phyloP scores from a whole-genome alignment of 2,888 invertebrate genomes.

The Cyrtodaria siliqua region DNA sequence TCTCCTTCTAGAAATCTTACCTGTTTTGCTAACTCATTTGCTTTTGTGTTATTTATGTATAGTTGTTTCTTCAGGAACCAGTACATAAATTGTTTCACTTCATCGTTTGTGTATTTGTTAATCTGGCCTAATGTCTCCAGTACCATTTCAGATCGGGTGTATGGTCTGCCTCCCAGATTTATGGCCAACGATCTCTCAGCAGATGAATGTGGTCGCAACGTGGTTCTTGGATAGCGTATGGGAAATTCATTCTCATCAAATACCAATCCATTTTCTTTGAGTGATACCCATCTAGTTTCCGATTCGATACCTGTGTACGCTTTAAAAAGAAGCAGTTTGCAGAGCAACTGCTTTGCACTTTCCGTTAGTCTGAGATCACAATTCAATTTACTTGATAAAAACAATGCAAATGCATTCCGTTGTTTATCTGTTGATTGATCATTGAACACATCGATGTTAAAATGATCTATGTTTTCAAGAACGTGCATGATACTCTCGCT shows the following conservation, averaged over 20 bases:
- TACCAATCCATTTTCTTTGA: background rate
- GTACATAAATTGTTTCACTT: conserved; percentile 1
- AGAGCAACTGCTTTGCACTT: too few species aligned
- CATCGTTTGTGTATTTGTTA: background rate
- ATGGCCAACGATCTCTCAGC: background rate
- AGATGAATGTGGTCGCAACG: too few species aligned
- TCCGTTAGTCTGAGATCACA: too few species aligned
- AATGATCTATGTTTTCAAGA: too few species aligned
- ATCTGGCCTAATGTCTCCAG: conserved; percentile 1
- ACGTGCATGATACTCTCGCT: too few species aligned
- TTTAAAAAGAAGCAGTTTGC: conserved; percentile 8
- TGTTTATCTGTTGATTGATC: too few species aligned
- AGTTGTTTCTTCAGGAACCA: conserved; percentile 5
- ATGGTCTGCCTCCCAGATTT: background rate
- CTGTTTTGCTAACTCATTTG: background rate
- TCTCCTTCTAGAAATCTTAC: background rate
- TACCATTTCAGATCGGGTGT: background rate
- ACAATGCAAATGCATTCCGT: too few species aligned
- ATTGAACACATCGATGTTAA: too few species aligned
- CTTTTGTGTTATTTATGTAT: background rate
- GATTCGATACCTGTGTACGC: background rate
- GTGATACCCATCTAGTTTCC: background rate
- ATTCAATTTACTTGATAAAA: too few species aligned
- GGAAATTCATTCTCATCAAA: conserved; percentile 4
- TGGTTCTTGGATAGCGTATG: background rate